These are phyloP conservation scores for Ditylenchus weischeri DNA, from an alignment of 2,888 invertebrate species.

Conservation along the genomic window DNA sequence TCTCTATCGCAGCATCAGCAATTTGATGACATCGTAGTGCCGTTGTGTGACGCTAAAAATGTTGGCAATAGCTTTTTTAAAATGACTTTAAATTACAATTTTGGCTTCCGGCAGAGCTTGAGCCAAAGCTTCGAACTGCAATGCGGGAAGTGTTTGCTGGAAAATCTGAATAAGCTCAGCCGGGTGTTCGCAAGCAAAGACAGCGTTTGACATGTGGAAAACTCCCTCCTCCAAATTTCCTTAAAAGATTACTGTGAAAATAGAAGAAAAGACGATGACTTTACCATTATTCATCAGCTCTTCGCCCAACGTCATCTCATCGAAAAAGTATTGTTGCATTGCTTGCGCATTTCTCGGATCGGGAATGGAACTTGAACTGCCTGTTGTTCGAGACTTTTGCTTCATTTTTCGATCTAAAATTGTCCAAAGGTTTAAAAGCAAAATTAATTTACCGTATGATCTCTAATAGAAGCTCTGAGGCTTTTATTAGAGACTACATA, in stretches of 20 bases:
- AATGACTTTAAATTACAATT: constrained; percentile 4
- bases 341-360: constrained; percentile 87
- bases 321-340: constrained; percentile 81
- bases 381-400: constrained; percentile 24
- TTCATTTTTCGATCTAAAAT: constrained; percentile 32
- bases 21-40: too few species aligned
- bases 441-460: too few species aligned
- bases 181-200: constrained; percentile 94
- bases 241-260: constrained; percentile 33
- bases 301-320: constrained; percentile 87
- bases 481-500: too few species aligned
- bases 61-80: constrained; percentile 2
- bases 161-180: constrained; percentile 81
- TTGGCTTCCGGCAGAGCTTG: constrained; percentile 19
- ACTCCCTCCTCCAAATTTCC: constrained; percentile 73
- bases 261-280: not conserved
- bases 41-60: not conserved
- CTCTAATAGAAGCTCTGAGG: too few species aligned
- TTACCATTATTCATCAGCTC: constrained; percentile 70
- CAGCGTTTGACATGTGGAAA: constrained; percentile 91
- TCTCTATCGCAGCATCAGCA: too few species aligned
- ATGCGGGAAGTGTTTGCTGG: constrained; percentile 90
- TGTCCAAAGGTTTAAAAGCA: too few species aligned
- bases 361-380: constrained; percentile 65
- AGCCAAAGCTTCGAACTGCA: constrained; percentile 70